Base-by-base conservation (phyloP, 37 sponge, comb jelly and placozoan species). In the Corticium candelabrum region DNA sequence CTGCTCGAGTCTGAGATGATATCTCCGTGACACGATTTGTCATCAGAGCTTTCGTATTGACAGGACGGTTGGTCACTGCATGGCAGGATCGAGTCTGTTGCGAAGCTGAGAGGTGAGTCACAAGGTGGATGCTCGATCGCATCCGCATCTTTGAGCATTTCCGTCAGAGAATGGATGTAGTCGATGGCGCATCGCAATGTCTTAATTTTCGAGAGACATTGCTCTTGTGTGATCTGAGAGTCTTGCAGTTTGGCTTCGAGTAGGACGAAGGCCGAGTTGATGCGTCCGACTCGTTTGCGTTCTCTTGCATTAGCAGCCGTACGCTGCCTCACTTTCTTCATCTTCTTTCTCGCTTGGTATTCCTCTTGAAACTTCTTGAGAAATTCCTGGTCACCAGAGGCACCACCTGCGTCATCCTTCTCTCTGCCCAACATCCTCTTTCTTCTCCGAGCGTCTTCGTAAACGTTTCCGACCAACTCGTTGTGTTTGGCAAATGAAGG, bases 211-310 rank as follows among this genome's bases (percentile, higher is more conserved):
- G 62, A 50, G 11, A 50, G 62, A 21, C 62, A 50, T 50, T 50
- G 62, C 15, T 50, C 62, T 11, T 50, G 11, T 11, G 62, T 27
- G 62, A 50, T 21, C 15, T 50, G 11, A 11, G 62, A 50, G 15
- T 50, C 62, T 50, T 50, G 62, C 15, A 50, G 62, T 21, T 50
- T 50, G 11, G 62, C 62, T 50, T 50, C 62, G 62, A 50, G 62
- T 21, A 27, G 62, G 21, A 21, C 21, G 62, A 50, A 50, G 21
- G 62, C 62, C 15, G 15, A 11, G 62, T 50, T 50, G 62, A 50
- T 50, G 62, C 62, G 62, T 50, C 62, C 62, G 62, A 50, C 62
- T 11, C 62, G 62, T 21, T 50, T 50, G 62, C 62, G 62, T 50
- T 50, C 62, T 11, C 62, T 11, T 21, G 62, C 62, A 21, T 50